Evolutionary conservation across 2,888 invertebrate species (phyloP).

Genomic region (Leistus spinibarbis): DNA sequence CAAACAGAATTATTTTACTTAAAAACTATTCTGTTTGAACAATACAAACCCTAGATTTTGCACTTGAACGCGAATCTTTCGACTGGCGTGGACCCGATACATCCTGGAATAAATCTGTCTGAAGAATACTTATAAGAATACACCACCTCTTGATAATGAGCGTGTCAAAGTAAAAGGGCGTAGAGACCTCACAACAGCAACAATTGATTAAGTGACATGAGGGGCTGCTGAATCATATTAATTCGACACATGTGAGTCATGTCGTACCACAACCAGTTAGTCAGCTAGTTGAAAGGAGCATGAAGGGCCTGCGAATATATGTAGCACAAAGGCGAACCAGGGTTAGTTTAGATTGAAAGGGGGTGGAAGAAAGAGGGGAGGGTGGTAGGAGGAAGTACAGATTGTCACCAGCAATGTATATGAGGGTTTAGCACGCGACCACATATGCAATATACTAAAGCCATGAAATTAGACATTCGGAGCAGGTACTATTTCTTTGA

Average conservation of each 20-base stretch:
- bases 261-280: neutral
- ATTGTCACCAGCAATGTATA: neutral
- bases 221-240: neutral
- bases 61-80: too few species aligned
- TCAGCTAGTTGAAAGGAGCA: neutral
- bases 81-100: too few species aligned
- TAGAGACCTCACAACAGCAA: neutral
- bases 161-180: neutral
- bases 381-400: neutral
- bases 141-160: neutral
- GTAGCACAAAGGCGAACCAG: neutral
- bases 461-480: too few species aligned
- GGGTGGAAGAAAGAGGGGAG: too few species aligned
- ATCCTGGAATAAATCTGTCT: too few species aligned
- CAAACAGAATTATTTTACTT: too few species aligned
- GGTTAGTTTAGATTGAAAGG: neutral
- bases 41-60: too few species aligned
- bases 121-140: too few species aligned
- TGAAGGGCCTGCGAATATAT: neutral
- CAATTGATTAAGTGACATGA: neutral
- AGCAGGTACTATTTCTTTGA: too few species aligned
- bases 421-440: neutral
- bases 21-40: too few species aligned
- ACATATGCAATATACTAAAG: neutral
- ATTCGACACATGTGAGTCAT: neutral